phyloP scores from a whole-genome alignment of 2,797 vertebrate genomes.

The Phyllotis vaccarum region DNA sequence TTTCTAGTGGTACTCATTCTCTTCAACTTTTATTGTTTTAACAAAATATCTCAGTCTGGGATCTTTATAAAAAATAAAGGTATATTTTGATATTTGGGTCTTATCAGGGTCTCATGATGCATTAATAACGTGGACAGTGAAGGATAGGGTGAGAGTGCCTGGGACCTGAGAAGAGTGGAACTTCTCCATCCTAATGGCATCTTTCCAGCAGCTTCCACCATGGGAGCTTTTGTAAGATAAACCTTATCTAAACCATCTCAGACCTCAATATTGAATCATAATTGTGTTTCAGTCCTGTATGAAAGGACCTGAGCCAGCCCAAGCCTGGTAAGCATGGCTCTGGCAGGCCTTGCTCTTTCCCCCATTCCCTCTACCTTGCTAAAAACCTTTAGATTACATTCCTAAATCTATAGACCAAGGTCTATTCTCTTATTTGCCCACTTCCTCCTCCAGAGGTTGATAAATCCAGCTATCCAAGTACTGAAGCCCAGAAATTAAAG shows the following conservation, averaged over 20 bases:
- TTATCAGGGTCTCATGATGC: background rate
- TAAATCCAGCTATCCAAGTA: background rate
- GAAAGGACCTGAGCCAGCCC: background rate
- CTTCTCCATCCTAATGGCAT: background rate
- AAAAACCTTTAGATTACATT: background rate
- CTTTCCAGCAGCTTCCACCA: background rate
- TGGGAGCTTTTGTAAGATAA: background rate
- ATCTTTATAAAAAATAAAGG: background rate
- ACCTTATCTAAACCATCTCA: background rate
- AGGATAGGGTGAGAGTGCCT: too few relatives aligned
- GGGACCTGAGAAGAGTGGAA: background rate
- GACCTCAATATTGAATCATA: slow-evolving; percentile 3
- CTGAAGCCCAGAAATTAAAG: background rate
- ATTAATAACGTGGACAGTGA: background rate
- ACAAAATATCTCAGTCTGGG: background rate
- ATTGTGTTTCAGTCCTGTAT: background rate
- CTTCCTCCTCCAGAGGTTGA: background rate
- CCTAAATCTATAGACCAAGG: background rate
- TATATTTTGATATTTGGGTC: background rate
- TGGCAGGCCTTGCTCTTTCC: background rate
- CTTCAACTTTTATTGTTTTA: background rate
- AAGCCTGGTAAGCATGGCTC: background rate
- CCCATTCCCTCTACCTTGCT: background rate
- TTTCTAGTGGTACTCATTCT: background rate
- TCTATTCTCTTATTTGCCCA: background rate